Evolutionary conservation across 1,140 invertebrate genomes (phyloP), one percentile per base, ranked within the genome.

Genomic region (Akabosia matsudoensis): DNA sequence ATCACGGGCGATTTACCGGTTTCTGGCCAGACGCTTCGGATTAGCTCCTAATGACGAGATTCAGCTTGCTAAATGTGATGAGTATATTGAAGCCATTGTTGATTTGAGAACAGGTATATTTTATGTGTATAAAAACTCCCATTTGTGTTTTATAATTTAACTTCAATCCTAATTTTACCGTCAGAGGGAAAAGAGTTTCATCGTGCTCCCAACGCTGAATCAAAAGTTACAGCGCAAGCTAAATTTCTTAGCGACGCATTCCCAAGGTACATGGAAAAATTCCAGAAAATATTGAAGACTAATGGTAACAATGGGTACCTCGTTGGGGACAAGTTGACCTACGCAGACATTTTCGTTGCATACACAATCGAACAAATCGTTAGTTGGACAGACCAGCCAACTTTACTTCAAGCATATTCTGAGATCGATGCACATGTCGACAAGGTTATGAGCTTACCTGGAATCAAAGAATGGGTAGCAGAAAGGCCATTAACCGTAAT

Each of bases 61-160:
- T 87, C 89, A 92, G 85, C 85, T 87, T 30, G 85, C 90, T 80
- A 85, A 87, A 70, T 89, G 88, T 79, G 89, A 90, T 79, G 86
- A 87, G 75, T 84, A 89, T 33, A 88, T 89, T 37, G 89, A 89
- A 80, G 85, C 86, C 31, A 84, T 90, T 1, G 85, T 85, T 10
- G 88, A 90, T 82, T 14, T 72, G 10, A 3, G 70, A 72, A 72
- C 70, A 37, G 67, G 67, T 16, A 70, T 70, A 70, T 30, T 4
- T 24, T 70, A 70, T 30, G 7, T 70, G 7, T 70, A 30, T 33
- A 2, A 70, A 34, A 28, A 22, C n/a, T 64, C 28, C 28, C n/a
- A 22, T 10, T 24, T 13, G 13, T 22, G 10, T 10, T 24, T 22
- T 64, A 64, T 28, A 28, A 13, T 64, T 64, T 13, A 64, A 7